A percentile compares a stretch with the other conserved stretches of the same genome.
These are phyloP conservation scores for Amphiura filiformis DNA, from an alignment of 35 echinoderm and acorn worm genomes.

Conservation along the genomic window DNA sequence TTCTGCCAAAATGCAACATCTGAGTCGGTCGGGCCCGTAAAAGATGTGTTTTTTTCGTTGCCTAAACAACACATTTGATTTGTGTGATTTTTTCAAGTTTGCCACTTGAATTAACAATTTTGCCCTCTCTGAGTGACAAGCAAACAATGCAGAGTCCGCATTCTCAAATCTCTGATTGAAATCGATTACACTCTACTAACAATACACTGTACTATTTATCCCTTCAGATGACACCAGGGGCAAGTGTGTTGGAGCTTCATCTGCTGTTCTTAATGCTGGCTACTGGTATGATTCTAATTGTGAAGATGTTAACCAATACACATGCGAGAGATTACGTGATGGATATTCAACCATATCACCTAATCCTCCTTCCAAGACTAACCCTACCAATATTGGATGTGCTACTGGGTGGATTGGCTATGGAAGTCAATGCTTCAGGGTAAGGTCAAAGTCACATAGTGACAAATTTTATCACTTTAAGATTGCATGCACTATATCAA, in stretches of 20 bases:
- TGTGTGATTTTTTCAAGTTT: no score
- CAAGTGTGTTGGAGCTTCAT: conserved; percentile 61
- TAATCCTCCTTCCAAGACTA: conserved; percentile 7
- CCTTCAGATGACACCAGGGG: conserved; percentile 62
- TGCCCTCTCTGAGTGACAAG: no score
- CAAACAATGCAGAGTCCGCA: no score
- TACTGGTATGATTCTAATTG: conserved; percentile 65
- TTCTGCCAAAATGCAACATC: no score
- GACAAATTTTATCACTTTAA: no score
- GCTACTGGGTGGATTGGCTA: conserved; percentile 48
- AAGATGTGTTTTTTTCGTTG: no score
- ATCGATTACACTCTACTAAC: no score
- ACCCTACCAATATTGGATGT: conserved; percentile 18
- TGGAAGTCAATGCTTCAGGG: conserved; percentile 47
- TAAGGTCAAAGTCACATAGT: no score
- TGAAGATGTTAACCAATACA: conserved; percentile 35
- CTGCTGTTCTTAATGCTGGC: conserved; percentile 37
- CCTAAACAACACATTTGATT: no score
- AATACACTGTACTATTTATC: neutral
- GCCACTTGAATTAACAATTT: no score
- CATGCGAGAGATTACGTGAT: conserved; percentile 54
- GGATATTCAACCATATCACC: conserved; percentile 35
- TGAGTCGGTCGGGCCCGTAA: no score
- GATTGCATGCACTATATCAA: neutral
- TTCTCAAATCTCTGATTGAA: neutral